Conservation (phyloP, 2,797 vertebrate species). For the Naso thynnoides region DNA sequence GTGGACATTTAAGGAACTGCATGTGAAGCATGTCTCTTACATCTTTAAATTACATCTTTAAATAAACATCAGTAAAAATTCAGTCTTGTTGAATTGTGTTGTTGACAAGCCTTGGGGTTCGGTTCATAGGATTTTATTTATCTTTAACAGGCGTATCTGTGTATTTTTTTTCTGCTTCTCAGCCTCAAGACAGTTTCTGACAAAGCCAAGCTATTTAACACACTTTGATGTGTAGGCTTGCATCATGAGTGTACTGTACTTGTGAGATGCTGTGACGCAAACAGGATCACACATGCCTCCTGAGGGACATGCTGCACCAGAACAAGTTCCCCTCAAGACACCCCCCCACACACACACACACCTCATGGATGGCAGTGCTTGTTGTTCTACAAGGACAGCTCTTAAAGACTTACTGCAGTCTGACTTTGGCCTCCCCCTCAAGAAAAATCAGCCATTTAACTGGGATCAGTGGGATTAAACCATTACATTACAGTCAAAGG, state of each 20-base stretch:
- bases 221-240: constrained; percentile 48
- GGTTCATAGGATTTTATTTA: constrained; percentile 9
- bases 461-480: constrained; percentile 45
- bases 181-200: constrained; percentile 17
- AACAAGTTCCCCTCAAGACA: constrained; percentile 48
- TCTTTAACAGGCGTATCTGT: constrained; percentile 9
- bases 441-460: constrained; percentile 26
- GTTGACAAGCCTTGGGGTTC: neutral
- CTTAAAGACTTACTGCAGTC: constrained; percentile 45
- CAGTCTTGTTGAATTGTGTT: constrained; percentile 8
- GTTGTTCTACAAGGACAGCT: constrained; percentile 23
- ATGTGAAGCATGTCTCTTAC: no score
- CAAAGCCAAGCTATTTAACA: constrained; percentile 11
- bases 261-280: constrained; percentile 56
- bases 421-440: constrained; percentile 7
- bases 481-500: constrained; percentile 39
- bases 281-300: constrained; percentile 55
- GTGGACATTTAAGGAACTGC: no score
- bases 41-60: neutral
- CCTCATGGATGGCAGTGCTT: neutral
- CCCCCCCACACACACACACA: no score
- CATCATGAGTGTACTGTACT: constrained; percentile 35
- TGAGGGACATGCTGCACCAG: constrained; percentile 45
- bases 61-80: neutral
- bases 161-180: constrained; percentile 23